Evolutionary conservation across 2,888 invertebrate genomes (phyloP).

Genomic region (Patella depressa): DNA sequence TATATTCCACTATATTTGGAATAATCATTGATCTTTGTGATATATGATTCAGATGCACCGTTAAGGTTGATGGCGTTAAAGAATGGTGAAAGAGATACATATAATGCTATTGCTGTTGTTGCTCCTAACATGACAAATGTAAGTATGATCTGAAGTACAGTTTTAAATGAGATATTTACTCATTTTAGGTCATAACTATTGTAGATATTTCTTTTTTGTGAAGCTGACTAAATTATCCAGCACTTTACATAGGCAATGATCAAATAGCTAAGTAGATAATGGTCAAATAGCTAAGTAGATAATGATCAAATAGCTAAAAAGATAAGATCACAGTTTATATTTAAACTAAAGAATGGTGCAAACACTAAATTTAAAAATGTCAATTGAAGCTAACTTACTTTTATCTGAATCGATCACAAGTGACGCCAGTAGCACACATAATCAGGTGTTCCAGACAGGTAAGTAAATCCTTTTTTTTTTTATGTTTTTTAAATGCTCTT

Average conservation of each 20-base stretch:
- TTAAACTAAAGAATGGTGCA: too few relatives aligned
- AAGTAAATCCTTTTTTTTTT: not conserved
- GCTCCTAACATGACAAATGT: conserved; percentile 70
- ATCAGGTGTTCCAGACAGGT: too few relatives aligned
- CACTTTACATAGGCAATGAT: too few relatives aligned
- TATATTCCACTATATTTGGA: not conserved
- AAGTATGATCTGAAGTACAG: conserved; percentile 35
- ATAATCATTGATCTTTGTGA: not conserved
- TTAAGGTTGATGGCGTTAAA: conserved; percentile 62
- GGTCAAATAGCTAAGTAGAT: too few relatives aligned
- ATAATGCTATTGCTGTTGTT: conserved; percentile 60
- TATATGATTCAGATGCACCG: conserved; percentile 55
- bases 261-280: too few relatives aligned
- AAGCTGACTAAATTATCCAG: too few relatives aligned
- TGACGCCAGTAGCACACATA: too few relatives aligned
- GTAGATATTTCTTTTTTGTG: not conserved
- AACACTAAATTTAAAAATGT: too few relatives aligned
- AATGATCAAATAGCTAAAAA: too few relatives aligned
- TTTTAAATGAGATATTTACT: not conserved
- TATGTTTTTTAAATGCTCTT: not conserved
- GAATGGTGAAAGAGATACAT: conserved; percentile 66
- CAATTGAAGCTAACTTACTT: too few relatives aligned
- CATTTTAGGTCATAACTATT: not conserved
- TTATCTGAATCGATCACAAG: too few relatives aligned
- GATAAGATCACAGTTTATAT: too few relatives aligned